Conservation (phyloP, 2,888 invertebrate species). For the Parnassius smintheus region DNA sequence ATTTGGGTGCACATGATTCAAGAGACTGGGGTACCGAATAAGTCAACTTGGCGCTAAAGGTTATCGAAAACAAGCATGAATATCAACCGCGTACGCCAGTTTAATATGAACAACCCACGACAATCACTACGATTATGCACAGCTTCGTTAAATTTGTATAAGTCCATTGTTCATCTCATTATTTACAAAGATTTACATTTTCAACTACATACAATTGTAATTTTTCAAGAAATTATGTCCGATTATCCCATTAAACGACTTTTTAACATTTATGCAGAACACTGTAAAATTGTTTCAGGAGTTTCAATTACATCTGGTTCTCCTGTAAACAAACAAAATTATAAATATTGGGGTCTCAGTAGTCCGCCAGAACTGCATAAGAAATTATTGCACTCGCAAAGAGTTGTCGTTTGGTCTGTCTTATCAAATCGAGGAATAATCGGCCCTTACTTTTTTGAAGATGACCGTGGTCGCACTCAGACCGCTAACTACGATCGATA, state of each 20-base stretch:
- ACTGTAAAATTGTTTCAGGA: constrained; percentile 29
- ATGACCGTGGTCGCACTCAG: constrained; percentile 30
- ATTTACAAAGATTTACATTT: too few species aligned
- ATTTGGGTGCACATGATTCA: too few species aligned
- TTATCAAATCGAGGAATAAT: constrained; percentile 22
- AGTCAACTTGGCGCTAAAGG: too few species aligned
- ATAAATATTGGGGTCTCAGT: constrained; percentile 23
- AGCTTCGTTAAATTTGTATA: too few species aligned
- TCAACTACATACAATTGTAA: too few species aligned
- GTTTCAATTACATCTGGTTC: constrained; percentile 30
- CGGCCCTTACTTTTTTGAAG: constrained; percentile 34
- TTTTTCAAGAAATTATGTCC: too few species aligned
- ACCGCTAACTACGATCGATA: constrained; percentile 6
- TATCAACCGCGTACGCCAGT: too few species aligned
- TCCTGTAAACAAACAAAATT: constrained; percentile 31
- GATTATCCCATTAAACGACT: background rate
- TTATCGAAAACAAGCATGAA: too few species aligned
- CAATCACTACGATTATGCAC: too few species aligned
- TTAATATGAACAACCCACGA: too few species aligned
- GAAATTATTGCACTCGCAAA: constrained; percentile 3
- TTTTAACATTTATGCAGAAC: constrained; percentile 36
- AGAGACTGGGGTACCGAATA: too few species aligned
- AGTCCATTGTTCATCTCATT: too few species aligned
- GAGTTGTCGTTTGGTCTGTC: background rate
- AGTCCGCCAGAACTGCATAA: constrained; percentile 26